phyloP scores from a whole-genome alignment of 2,888 invertebrate species.

The Steromphala cineraria region DNA sequence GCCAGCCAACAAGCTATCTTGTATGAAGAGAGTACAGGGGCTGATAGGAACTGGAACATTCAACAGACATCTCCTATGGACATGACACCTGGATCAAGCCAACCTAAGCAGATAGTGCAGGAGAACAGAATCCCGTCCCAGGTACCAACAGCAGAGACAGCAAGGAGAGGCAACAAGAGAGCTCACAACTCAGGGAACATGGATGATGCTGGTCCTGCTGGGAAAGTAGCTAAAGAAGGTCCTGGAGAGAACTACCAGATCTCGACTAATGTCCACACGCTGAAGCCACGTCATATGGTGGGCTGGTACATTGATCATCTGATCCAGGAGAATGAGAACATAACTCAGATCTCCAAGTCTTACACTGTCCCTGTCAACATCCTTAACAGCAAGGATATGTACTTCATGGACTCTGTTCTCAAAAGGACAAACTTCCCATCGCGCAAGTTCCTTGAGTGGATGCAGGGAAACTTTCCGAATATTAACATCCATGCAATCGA shows the following conservation, averaged over 20 bases:
- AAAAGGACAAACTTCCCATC: constrained; percentile 61
- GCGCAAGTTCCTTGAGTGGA: constrained; percentile 62
- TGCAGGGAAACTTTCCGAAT: constrained; percentile 58
- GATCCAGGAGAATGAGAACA: constrained; percentile 66
- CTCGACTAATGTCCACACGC: constrained; percentile 9
- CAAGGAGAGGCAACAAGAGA: neutral
- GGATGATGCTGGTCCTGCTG: neutral
- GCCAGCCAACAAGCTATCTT: neutral
- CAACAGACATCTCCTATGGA: neutral
- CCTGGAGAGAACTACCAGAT: constrained; percentile 20
- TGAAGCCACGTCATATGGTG: constrained; percentile 31
- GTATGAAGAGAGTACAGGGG: neutral
- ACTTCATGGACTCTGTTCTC: constrained; percentile 60
- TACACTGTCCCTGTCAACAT: constrained; percentile 63
- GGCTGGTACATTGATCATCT: constrained; percentile 66
- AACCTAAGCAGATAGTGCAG: neutral
- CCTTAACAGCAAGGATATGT: constrained; percentile 66
- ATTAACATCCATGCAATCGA: constrained; percentile 44
- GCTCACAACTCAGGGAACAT: neutral
- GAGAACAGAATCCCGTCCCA: neutral
- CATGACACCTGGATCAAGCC: neutral
- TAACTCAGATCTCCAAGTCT: constrained; percentile 68
- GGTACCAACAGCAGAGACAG: neutral
- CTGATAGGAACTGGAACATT: neutral
- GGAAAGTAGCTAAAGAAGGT: neutral